phyloP scores from a whole-genome alignment of 2,797 vertebrate genomes.

The Phalanger gymnotis region DNA sequence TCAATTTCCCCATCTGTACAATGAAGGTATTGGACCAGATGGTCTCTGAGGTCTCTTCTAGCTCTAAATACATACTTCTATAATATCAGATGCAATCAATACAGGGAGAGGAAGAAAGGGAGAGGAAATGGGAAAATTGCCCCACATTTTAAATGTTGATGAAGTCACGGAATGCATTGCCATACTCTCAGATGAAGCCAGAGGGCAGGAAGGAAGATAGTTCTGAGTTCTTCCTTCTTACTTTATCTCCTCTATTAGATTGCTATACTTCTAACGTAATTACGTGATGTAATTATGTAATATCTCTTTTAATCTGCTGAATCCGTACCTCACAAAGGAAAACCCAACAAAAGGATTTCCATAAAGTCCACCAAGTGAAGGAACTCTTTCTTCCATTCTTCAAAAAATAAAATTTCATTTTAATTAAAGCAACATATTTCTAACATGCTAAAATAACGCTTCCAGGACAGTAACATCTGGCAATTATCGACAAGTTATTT shows the following conservation, averaged over 20 bases:
- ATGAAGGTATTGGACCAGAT: not conserved
- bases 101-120: slow-evolving; percentile 18
- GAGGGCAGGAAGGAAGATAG: not conserved
- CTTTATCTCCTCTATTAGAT: not conserved
- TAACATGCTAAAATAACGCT: not conserved
- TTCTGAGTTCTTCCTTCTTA: slow-evolving; percentile 1
- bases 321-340: not conserved
- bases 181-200: slow-evolving; percentile 25
- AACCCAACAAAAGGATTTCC: not conserved
- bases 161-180: slow-evolving; percentile 29
- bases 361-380: not conserved
- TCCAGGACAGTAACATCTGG: not conserved
- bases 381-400: not conserved
- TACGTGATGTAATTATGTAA: not conserved
- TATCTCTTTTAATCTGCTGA: not conserved
- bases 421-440: not conserved
- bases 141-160: slow-evolving; percentile 36
- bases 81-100: not conserved
- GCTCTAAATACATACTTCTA: not conserved
- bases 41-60: not conserved
- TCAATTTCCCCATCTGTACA: not conserved
- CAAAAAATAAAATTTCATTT: not conserved
- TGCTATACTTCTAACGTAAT: not conserved
- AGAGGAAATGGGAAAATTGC: slow-evolving; percentile 1
- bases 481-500: not conserved